Conservation (phyloP, 2,797 vertebrate species). For the Bovichtus variegatus region DNA sequence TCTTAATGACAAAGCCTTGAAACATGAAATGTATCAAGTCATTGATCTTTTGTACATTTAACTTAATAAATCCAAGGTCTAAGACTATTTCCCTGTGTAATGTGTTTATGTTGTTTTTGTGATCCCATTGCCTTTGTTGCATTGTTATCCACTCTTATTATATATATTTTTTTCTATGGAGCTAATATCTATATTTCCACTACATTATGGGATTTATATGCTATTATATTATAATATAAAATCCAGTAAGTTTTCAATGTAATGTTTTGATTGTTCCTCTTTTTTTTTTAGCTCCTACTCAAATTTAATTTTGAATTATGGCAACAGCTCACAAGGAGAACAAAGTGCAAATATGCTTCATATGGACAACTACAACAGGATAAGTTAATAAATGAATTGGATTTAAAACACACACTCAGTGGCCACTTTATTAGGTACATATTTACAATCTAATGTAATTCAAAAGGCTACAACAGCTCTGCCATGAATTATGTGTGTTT, state of each 20-base stretch:
- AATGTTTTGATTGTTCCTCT: neutral
- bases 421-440: no score
- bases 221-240: neutral
- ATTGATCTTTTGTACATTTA: slow-evolving; percentile 87
- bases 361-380: neutral
- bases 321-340: no score
- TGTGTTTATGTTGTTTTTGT: slow-evolving; percentile 25
- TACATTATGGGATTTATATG: neutral
- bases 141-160: neutral
- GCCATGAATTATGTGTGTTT: no score
- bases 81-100: slow-evolving; percentile 53
- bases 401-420: neutral
- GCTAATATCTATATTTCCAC: neutral
- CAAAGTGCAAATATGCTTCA: neutral
- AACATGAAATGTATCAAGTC: slow-evolving; percentile 83
- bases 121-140: neutral
- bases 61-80: slow-evolving; percentile 86
- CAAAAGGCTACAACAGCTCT: neutral
- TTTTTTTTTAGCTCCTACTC: no score
- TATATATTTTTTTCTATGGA: neutral
- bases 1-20: slow-evolving; percentile 85
- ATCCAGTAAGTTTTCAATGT: neutral
- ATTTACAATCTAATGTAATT: neutral
- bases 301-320: neutral
- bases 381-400: neutral